Evolutionary conservation across 2,113 vertebrate genomes (phyloP), one percentile per base, ranked within the genome.

Genomic region (Glareola pratincola): DNA sequence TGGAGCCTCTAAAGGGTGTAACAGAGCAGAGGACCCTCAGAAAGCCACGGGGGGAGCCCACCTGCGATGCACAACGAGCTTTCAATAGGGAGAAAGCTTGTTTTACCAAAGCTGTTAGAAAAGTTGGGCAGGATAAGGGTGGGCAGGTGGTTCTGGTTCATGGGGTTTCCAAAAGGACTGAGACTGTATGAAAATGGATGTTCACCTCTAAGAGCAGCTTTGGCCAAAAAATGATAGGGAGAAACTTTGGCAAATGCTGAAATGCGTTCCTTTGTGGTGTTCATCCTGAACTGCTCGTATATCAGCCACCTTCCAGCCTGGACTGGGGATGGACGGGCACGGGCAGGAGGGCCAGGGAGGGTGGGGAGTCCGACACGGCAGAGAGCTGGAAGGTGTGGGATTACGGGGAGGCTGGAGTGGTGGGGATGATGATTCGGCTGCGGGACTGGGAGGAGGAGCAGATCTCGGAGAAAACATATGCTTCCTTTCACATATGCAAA

Each of bases 341-440:
- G 14, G 66, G 15, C 30, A 21, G 21, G 4, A 29, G 47, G 41
- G 68, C 8, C 48, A 16, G 14, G 6, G 34, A 4, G 19, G 36
- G 17, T 37, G 45, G 64, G 2, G 43, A 67, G 23, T 12, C 43
- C 45, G 9, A 11, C 63, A 3, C 3, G 16, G 29, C 0, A 7
- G 30, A 20, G 48, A 66, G 29, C 47, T 73, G 32, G n/a, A 43
- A 39, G 29, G 19, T 50, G 26, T 14, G 62, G 37, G 48, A 32
- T 29, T n/a, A 1, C 14, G 12, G n/a, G 21, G 59, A 50, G 26
- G 54, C 39, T 60, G 80, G 67, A 41, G 21, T 5, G 6, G 36
- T 0, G 0, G 37, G 29, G 13, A 8, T 48, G 17, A 5, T 39
- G 32, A 32, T 27, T 23, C 2, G 4, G 22, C 34, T 47, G n/a